Conservation (phyloP, 2,797 vertebrate genomes). For the Otolemur crassicaudatus region DNA sequence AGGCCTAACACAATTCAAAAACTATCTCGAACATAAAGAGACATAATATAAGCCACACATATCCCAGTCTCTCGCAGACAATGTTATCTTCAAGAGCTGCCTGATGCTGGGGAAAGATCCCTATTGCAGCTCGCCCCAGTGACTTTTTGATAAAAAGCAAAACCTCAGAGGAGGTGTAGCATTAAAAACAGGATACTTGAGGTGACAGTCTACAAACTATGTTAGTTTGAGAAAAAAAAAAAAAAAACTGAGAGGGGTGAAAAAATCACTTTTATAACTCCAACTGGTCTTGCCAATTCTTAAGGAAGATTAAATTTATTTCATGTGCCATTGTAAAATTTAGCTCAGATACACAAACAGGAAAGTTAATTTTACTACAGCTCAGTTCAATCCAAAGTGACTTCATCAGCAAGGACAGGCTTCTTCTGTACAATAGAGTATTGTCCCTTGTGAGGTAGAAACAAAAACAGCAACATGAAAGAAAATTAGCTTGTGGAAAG, state of each 20-base stretch:
- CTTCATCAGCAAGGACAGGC: neutral
- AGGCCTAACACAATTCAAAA: neutral
- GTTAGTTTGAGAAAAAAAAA: neutral
- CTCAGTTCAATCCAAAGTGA: neutral
- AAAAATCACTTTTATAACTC: neutral
- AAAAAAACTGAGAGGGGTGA: neutral
- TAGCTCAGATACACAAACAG: neutral
- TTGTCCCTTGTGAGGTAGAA: neutral
- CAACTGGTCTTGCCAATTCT: neutral
- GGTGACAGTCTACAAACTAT: neutral
- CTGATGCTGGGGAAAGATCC: neutral
- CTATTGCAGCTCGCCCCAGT: neutral
- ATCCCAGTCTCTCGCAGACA: neutral
- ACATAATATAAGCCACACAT: neutral
- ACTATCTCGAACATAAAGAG: neutral
- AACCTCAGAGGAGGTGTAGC: neutral
- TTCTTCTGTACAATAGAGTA: neutral
- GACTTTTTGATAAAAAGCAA: neutral
- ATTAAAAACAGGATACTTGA: neutral
- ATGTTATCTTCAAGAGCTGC: neutral
- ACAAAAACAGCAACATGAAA: neutral
- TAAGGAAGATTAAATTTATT: neutral
- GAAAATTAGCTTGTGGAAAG: neutral
- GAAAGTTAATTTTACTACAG: neutral
- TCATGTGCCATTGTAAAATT: neutral